These are phyloP conservation scores for Scytalopus superciliaris DNA, from an alignment of 2,113 vertebrate species.

Conservation along the genomic window DNA sequence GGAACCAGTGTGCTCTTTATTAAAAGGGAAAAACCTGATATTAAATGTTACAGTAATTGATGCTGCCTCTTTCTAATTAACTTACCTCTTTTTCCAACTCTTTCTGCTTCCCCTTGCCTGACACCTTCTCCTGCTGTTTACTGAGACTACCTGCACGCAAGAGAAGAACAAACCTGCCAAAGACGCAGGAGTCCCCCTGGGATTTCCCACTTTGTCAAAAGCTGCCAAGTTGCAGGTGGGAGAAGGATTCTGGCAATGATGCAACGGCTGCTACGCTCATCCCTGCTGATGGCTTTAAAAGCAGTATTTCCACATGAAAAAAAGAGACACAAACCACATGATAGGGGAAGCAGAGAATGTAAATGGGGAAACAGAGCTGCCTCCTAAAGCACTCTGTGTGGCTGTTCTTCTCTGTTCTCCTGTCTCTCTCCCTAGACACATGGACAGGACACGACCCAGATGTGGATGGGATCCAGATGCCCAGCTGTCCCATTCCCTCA, in stretches of 20 bases:
- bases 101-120: neutral
- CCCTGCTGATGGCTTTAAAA: neutral
- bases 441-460: accelerated
- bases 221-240: neutral
- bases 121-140: neutral
- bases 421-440: neutral
- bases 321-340: neutral
- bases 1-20: neutral
- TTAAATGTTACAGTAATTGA: constrained; percentile 26
- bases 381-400: neutral
- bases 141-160: neutral
- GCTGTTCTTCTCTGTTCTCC: neutral
- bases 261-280: accelerated
- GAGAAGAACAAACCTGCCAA: constrained; percentile 6
- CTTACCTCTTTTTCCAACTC: neutral
- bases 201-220: constrained; percentile 18
- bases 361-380: neutral
- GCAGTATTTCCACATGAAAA: neutral
- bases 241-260: neutral
- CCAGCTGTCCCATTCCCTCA: neutral
- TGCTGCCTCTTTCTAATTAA: constrained; percentile 12
- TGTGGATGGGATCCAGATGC: neutral
- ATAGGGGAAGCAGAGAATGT: neutral
- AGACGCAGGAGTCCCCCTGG: neutral
- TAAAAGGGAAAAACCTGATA: neutral